Conservation (phyloP, 2,113 vertebrate species). For the Sinocyclocheilus rhinocerous region DNA sequence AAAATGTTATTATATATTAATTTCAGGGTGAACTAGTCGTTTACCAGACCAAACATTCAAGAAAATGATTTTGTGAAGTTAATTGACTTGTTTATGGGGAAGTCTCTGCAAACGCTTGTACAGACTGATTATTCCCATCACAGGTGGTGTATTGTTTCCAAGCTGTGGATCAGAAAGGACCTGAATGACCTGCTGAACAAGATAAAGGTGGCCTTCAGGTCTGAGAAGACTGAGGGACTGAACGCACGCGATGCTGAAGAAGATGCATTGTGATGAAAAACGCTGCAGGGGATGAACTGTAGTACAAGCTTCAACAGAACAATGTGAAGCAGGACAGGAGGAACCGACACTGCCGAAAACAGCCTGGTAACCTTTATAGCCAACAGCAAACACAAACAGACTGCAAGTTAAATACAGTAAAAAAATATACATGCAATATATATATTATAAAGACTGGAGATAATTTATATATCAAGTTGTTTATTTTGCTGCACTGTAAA, state of each 20-base stretch:
- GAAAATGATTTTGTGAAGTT: background rate
- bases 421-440: too few species aligned
- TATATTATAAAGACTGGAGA: too few species aligned
- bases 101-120: background rate
- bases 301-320: background rate
- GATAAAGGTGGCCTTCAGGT: background rate
- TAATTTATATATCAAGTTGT: background rate
- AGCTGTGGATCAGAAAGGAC: conserved; percentile 2
- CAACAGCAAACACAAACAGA: too few species aligned
- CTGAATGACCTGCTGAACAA: conserved; percentile 21
- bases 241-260: background rate
- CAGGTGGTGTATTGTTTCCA: background rate
- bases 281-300: background rate
- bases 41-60: too few species aligned
- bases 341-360: too few species aligned
- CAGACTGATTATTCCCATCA: background rate
- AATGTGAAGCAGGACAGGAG: background rate
- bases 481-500: conserved; percentile 18
- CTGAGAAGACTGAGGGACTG: background rate
- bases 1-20: background rate
- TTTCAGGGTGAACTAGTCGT: too few species aligned
- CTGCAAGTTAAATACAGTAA: too few species aligned
- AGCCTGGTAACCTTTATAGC: too few species aligned
- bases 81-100: background rate
- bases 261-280: background rate